Base-by-base conservation (phyloP, 1,140 invertebrate species). In the Heliothis subflexa region DNA sequence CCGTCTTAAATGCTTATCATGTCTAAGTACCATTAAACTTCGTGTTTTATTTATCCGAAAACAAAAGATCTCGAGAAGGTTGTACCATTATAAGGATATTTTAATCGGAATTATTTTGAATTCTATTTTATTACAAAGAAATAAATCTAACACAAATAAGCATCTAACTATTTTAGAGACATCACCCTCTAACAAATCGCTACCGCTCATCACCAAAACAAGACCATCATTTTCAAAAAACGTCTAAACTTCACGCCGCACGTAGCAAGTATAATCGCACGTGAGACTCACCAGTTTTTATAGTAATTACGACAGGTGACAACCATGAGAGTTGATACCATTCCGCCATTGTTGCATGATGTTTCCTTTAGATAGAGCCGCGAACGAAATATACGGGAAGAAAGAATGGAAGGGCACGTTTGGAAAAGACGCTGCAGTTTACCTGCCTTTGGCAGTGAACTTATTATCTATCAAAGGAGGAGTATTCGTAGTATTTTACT, bases 301-400 rank as follows among this genome's bases (percentile, higher is more conserved):
- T 75, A 16, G 45, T 62, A 75, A 75, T 75, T 61, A 75, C 57
- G 72, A 62, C 72, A 75, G 55, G 72, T 75, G 72, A 75, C 72
- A 75, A 75, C 18, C 57, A 61, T 75, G 72, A 62, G 72, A 75
- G 45, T n/a, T 49, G 45, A 75, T 62, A 49, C 40, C 45, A 62
- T 75, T 62, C 55, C 52, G 9, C 71, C 71, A 74, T 74, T 74
- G 71, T 74, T 74, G 28, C 13, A 3, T 74, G 71, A 74, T 74
- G 54, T 59, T 74, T 74, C 55, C 71, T 74, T 74, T 74, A 57
- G 71, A 74, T 59, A 49, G 33, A 59, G 40, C 50, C 54, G 55
- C 71, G 33, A 11, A 1, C 61, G 55, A 16, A 74, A 74, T 49
- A 14, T 49, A 59, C 55, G 71, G 71, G 33, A 45, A 21, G 10